These are phyloP conservation scores for Blastomussa wellsi DNA, from an alignment of 92 coral and sea anemone genomes.

Conservation along the genomic window DNA sequence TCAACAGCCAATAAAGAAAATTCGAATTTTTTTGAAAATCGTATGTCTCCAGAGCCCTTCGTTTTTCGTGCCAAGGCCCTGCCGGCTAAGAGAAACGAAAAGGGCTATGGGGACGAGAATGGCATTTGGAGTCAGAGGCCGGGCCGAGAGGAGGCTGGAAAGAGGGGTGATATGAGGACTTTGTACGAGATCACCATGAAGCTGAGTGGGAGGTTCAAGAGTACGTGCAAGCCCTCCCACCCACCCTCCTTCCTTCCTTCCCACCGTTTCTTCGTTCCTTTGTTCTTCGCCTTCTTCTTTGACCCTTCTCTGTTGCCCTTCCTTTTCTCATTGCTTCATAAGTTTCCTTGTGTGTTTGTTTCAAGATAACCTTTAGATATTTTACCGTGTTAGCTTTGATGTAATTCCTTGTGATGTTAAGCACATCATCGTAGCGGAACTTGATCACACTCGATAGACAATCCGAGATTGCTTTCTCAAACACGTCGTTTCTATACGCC, in stretches of 20 bases:
- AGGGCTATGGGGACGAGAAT: too few relatives aligned
- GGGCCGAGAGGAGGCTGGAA: background rate
- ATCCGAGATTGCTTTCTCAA: background rate
- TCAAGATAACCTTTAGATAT: background rate
- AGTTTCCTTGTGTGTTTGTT: background rate
- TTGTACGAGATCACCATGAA: background rate
- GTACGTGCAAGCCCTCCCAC: background rate
- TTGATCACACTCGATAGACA: slow-evolving; percentile 16
- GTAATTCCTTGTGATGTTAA: slow-evolving; percentile 17
- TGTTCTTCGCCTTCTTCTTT: background rate
- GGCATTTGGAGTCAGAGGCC: background rate
- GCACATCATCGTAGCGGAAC: slow-evolving; percentile 22
- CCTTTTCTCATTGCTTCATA: background rate
- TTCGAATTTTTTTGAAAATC: too few relatives aligned
- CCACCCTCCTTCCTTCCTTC: background rate
- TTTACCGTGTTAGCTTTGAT: background rate
- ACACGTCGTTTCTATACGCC: slow-evolving; percentile 1
- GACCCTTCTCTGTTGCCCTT: background rate
- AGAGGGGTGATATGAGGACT: background rate
- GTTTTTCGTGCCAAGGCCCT: too few relatives aligned
- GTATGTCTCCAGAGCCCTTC: too few relatives aligned
- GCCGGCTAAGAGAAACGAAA: too few relatives aligned
- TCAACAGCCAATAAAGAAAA: too few relatives aligned
- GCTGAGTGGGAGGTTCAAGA: slow-evolving; percentile 15
- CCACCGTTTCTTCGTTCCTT: background rate